Percentiles rank a stretch among this genome's conserved stretches.
These are phyloP conservation scores for Ammodytes marinus DNA, from an alignment of 2,113 vertebrate genomes.

Conservation along the genomic window DNA sequence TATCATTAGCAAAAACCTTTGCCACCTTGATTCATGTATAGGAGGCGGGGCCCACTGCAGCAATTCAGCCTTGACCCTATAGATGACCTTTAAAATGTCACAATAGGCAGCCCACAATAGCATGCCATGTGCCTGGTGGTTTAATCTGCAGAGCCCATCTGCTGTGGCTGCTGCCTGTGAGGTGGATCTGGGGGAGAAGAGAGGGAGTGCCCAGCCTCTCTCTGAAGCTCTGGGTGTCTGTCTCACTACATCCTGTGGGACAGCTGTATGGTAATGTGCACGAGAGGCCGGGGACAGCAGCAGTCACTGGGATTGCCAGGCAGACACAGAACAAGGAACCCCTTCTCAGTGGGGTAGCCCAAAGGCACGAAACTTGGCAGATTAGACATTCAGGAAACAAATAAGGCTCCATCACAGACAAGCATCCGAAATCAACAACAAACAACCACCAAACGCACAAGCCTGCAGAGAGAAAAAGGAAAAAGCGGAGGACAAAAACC, in stretches of 20 bases:
- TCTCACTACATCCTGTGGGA: slow-evolving; percentile 90
- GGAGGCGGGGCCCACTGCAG: slow-evolving; percentile 19
- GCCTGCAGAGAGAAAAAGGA: slow-evolving; percentile 46
- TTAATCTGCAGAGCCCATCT: slow-evolving; percentile 93
- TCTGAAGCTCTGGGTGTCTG: slow-evolving; percentile 79
- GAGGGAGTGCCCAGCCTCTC: slow-evolving; percentile 63
- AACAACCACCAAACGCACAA: slow-evolving; percentile 65
- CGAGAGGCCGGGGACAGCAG: slow-evolving; percentile 89
- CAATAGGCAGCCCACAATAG: slow-evolving; percentile 89
- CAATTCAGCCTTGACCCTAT: slow-evolving; percentile 69
- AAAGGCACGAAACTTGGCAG: slow-evolving; percentile 91
- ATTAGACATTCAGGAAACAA: slow-evolving; percentile 92
- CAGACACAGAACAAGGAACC: slow-evolving; percentile 89
- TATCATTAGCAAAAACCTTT: slow-evolving; percentile 60
- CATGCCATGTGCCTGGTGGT: slow-evolving; percentile 85
- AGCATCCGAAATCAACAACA: slow-evolving; percentile 66
- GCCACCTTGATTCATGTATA: slow-evolving; percentile 34
- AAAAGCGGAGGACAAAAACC: slow-evolving; percentile 20
- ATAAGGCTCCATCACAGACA: slow-evolving; percentile 80
- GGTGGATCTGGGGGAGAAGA: slow-evolving; percentile 63
- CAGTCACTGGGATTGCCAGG: slow-evolving; percentile 90
- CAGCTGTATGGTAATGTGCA: slow-evolving; percentile 99
- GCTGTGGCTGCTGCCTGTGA: slow-evolving; percentile 81
- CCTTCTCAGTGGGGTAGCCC: slow-evolving; percentile 88
- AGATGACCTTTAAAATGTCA: slow-evolving; percentile 88